These are phyloP conservation scores for Rhopalosiphum padi DNA, from an alignment of 1,140 invertebrate species.

Conservation along the genomic window DNA sequence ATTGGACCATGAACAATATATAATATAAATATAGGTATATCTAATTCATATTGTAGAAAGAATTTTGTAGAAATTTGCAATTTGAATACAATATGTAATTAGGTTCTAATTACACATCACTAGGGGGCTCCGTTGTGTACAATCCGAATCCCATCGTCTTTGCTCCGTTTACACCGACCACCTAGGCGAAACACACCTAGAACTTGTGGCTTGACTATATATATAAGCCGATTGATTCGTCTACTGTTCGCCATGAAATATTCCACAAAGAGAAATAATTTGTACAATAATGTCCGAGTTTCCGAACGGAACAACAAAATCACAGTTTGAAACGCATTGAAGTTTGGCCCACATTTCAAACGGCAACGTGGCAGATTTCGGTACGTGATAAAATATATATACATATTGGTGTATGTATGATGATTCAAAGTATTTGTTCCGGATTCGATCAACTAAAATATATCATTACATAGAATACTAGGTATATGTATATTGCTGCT, in stretches of 20 bases:
- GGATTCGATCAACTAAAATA: not conserved
- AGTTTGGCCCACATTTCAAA: constrained; percentile 29
- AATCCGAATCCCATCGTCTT: not conserved
- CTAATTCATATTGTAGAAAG: not conserved
- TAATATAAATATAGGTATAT: not conserved
- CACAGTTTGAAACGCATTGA: constrained; percentile 39
- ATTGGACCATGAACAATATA: not conserved
- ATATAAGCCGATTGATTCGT: not conserved
- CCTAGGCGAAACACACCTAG: not conserved
- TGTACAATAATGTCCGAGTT: constrained; percentile 22
- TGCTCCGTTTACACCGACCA: constrained; percentile 1
- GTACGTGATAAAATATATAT: not conserved
- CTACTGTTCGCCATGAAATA: not conserved
- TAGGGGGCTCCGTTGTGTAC: not conserved
- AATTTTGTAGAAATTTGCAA: constrained; percentile 40
- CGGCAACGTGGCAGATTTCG: not conserved
- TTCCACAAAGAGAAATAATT: constrained; percentile 34
- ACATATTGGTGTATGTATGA: not conserved
- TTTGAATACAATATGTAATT: constrained; percentile 33
- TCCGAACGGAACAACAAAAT: constrained; percentile 25
- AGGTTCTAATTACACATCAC: constrained; percentile 18
- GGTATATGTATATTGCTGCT: not conserved
- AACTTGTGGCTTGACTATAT: not conserved
- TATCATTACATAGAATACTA: not conserved
- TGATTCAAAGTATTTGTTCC: not conserved